These are phyloP conservation scores for Leptinotarsa rubiginosa DNA, from an alignment of 2,888 invertebrate species.

Conservation along the genomic window DNA sequence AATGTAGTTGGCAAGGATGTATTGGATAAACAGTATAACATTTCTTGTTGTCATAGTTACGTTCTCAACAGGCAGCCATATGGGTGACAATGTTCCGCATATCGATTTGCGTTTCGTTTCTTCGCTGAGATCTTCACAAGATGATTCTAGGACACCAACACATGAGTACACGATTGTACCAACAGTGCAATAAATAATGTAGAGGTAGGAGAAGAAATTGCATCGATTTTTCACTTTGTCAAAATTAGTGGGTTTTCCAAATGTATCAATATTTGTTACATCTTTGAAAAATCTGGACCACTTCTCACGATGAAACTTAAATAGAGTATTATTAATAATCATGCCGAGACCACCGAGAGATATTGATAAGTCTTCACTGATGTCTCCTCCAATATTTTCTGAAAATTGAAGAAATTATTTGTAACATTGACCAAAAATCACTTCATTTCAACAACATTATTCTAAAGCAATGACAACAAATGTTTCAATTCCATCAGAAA, in stretches of 20 bases:
- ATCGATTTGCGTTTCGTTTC: constrained; percentile 27
- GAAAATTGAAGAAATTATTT: constrained; percentile 5
- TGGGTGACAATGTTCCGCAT: constrained; percentile 38
- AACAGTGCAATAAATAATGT: constrained; percentile 26
- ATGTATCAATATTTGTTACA: constrained; percentile 29
- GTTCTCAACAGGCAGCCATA: constrained; percentile 33
- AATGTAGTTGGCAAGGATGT: constrained; percentile 12
- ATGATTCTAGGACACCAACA: constrained; percentile 23
- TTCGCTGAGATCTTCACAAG: constrained; percentile 30
- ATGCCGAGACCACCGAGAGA: constrained; percentile 33
- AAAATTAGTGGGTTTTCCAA: constrained; percentile 31
- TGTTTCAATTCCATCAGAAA: no score
- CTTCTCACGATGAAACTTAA: constrained; percentile 27
- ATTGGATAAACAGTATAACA: constrained; percentile 30
- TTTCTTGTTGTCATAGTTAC: constrained; percentile 26
- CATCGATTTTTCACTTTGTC: constrained; percentile 26
- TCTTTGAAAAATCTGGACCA: constrained; percentile 31
- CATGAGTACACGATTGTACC: constrained; percentile 27
- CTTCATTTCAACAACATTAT: background rate
- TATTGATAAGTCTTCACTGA: constrained; percentile 42
- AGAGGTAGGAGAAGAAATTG: constrained; percentile 30
- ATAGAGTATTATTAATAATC: constrained; percentile 20
- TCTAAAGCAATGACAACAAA: no score
- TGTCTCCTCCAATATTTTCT: constrained; percentile 36
- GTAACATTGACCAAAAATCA: no score